Evolutionary conservation across 2,797 vertebrate species (phyloP).

Genomic region (Coendou prehensilis): DNA sequence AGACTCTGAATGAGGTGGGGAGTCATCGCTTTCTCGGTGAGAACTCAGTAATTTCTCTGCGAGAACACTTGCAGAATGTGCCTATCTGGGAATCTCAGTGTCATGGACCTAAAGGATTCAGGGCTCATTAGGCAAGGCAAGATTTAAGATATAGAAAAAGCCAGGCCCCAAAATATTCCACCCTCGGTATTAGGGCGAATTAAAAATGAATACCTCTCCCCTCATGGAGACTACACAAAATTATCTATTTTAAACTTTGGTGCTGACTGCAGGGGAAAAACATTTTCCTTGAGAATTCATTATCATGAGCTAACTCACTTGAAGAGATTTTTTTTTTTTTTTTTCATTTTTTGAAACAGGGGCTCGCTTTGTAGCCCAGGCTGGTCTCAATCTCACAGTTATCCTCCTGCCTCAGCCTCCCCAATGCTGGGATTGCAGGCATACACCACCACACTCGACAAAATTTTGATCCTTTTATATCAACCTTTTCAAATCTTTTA

Average conservation of each 20-base stretch:
- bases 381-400: background rate
- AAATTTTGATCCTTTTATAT: background rate
- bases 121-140: background rate
- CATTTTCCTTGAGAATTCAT: background rate
- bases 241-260: background rate
- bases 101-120: background rate
- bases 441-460: background rate
- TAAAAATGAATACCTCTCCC: background rate
- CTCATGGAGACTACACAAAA: background rate
- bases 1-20: background rate
- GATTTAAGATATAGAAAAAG: background rate
- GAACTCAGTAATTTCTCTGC: too few species aligned
- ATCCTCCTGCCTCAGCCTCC: background rate
- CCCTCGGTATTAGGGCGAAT: background rate
- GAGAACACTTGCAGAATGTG: background rate
- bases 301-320: background rate
- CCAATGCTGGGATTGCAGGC: background rate
- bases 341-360: background rate
- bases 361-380: background rate
- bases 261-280: background rate
- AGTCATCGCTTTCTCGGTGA: background rate
- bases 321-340: background rate
- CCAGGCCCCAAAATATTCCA: background rate
- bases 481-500: background rate
- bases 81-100: background rate